These are phyloP conservation scores for Potorous gilbertii DNA, from an alignment of 2,797 vertebrate species.

Conservation along the genomic window DNA sequence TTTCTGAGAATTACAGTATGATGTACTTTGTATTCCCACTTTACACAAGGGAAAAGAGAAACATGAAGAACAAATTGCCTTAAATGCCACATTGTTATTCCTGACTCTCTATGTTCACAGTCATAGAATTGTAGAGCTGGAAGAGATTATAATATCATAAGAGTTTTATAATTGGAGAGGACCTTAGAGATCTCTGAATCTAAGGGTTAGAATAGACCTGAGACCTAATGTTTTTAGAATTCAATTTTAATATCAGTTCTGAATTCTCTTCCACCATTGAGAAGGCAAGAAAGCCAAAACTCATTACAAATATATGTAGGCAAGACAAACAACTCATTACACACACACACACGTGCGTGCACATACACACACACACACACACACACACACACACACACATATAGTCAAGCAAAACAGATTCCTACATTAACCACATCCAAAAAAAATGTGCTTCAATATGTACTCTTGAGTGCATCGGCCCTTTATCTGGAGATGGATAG, in stretches of 20 bases:
- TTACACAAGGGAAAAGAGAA: neutral
- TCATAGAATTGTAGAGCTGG: neutral
- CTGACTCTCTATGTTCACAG: neutral
- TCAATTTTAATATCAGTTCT: neutral
- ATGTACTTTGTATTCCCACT: neutral
- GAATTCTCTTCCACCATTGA: neutral
- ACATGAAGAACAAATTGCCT: neutral
- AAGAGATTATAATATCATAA: neutral
- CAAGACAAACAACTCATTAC: neutral
- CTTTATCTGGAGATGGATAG: neutral
- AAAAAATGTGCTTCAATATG: neutral
- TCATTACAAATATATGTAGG: neutral
- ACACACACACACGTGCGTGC: too few relatives aligned
- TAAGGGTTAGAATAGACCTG: neutral
- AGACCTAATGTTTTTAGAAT: neutral
- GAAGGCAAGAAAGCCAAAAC: neutral
- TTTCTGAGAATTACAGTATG: neutral
- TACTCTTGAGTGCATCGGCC: neutral
- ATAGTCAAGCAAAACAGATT: neutral
- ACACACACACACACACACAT: neutral
- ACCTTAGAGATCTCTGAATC: neutral
- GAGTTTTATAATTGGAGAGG: neutral
- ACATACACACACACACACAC: too few relatives aligned
- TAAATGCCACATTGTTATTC: neutral
- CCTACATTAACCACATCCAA: neutral